Evolutionary conservation across 2,888 invertebrate species (phyloP), one percentile per base, ranked within the genome.

Genomic region (Ptilodon capucinus): DNA sequence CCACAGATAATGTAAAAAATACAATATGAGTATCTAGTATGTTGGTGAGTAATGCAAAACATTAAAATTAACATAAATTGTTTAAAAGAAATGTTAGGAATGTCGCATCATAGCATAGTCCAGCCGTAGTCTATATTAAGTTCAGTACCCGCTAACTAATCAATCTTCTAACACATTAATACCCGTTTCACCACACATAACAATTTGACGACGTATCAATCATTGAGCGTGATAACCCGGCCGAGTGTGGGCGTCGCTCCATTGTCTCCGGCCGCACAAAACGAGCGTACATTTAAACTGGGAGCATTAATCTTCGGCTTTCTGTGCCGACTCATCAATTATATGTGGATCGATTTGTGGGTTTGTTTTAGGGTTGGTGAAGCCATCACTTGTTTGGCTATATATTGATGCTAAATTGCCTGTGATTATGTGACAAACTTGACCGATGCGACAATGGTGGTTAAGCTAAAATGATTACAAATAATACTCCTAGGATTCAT

Each of bases 291-390:
- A 60, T 60, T 66, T 62, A 57, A 69, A 66, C 60, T 54, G 56
- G 71, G 46, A 57, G 66, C 71, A 78, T 81, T 79, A 76, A 76
- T 80, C 76, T 74, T 71, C 39, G 39, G 51, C 61, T 64, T 70
- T 67, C 61, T 64, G 54, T 40, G 46, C 28, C 50, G 34, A 46
- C 51, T 62, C 74, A 76, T 78, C 71, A 76, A 77, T 79, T 74
- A 72, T 34, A 34, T 25, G 23, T 46, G 39, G 39, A 21, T 39
- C 39, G 19, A 14, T 38, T 18, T 39, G 39, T 35, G 35, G 35
- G 35, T 35, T 35, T 17, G 14, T 35, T 17, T 11, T 17, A 35
- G 35, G 35, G 35, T 17, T 35, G 35, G 32, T 32, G 28, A 28
- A 28, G 28, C 28, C 28, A 28, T 28, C 11, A n/a, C n/a, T n/a